Base-by-base conservation (phyloP, 2,888 invertebrate species). In the Gordius sp. region DNA sequence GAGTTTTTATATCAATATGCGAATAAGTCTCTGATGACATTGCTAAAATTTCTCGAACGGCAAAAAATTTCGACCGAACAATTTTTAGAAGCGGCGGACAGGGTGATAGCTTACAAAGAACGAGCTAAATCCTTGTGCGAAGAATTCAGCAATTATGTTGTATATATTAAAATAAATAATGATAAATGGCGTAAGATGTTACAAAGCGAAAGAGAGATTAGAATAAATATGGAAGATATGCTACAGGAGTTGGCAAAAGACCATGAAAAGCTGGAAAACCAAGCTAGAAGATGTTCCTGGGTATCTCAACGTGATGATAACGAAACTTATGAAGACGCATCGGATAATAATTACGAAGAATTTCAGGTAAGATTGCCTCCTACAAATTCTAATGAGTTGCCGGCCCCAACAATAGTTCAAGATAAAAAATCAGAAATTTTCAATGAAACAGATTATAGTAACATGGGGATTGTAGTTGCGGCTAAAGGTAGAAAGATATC, bases 191-290 rank as follows among this genome's bases (percentile, higher is more conserved):
- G 39, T 13, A 8, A n/a, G 8, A n/a, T 33, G 8, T 33, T 33
- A n/a, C 39, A 33, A n/a, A 33, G n/a, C n/a, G 39, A 33, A 33
- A 33, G 39, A n/a, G 39, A 33, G n/a, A 33, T n/a, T n/a, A 33
- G 39, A 33, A n/a, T 33, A 13, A 13, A 33, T n/a, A 13, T 33
- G n/a, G 39, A 33, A n/a, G 39, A 33, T 33, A 33, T 33, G 39
- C n/a, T 33, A 33, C 39, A 33, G n/a, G 8, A 33, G 8, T 33
- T 33, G 39, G 39, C 39, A 13, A 33, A 33, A 33, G 39, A 33
- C n/a, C 39, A 33, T 33, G n/a, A 13, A 13, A 33, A 8, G 39
- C 39, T 33, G n/a, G 39, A 33, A n/a, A 33, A 33, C n/a, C 39
- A 33, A 33, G 39, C 39, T 33, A 33, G 39, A 33, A 33, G n/a